Conservation (phyloP, 2,797 vertebrate species). For the Podarcis siculus region DNA sequence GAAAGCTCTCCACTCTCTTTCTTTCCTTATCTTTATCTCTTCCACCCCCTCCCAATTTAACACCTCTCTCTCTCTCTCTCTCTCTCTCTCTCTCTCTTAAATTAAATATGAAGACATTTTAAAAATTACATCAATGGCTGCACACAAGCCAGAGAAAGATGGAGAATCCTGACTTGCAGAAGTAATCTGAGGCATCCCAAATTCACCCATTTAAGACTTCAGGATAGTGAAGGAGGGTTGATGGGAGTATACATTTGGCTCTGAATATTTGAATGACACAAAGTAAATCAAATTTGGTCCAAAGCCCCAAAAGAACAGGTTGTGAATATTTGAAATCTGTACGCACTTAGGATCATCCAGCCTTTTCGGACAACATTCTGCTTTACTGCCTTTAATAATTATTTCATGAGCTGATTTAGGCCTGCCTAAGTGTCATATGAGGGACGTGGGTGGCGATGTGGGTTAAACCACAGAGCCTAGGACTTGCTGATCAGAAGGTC, state of each 20-base stretch:
- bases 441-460: no score
- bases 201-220: neutral
- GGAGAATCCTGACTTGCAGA: conserved; percentile 2
- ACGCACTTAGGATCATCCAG: neutral
- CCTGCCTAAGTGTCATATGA: no score
- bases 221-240: neutral
- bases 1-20: neutral
- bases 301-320: neutral
- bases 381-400: neutral
- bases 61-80: conserved; percentile 19
- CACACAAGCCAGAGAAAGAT: conserved; percentile 34
- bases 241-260: neutral
- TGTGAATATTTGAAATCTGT: neutral
- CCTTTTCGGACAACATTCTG: neutral
- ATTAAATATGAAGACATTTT: conserved; percentile 42
- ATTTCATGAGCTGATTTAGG: neutral
- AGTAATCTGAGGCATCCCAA: conserved; percentile 8
- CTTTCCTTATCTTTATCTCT: neutral
- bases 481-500: no score
- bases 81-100: conserved; percentile 46
- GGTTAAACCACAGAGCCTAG: no score
- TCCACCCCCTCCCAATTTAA: neutral
- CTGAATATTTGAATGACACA: neutral
- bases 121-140: conserved; percentile 43
- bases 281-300: neutral